These are phyloP conservation scores for Ennomos fuscantarius DNA, from an alignment of 2,888 invertebrate species.

Conservation along the genomic window DNA sequence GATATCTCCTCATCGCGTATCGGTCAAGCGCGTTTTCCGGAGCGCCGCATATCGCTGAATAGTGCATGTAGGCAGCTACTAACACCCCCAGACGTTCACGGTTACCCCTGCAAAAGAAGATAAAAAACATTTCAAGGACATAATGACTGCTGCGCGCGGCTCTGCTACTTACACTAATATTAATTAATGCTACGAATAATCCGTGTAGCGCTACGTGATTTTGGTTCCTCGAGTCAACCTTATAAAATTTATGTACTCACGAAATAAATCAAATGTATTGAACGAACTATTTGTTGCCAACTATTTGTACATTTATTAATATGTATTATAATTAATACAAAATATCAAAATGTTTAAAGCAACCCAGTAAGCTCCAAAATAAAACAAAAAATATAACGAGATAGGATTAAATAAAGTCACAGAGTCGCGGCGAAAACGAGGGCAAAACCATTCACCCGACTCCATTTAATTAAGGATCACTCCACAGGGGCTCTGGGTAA, in stretches of 20 bases:
- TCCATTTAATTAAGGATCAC: conserved; percentile 43
- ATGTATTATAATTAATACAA: too few species aligned
- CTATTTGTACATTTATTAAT: too few species aligned
- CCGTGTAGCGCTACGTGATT: too few species aligned
- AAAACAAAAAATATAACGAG: conserved; percentile 24
- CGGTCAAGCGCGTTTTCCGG: conserved; percentile 94
- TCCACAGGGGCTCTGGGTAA: conserved; percentile 36
- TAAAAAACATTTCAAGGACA: not conserved
- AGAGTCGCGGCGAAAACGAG: conserved; percentile 31
- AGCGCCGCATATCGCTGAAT: conserved; percentile 95
- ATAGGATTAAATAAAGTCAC: conserved; percentile 34
- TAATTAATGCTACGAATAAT: too few species aligned
- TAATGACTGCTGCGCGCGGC: too few species aligned
- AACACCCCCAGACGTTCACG: conserved; percentile 94
- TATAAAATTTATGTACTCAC: too few species aligned
- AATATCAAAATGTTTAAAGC: not conserved
- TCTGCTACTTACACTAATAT: too few species aligned
- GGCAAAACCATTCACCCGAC: conserved; percentile 37
- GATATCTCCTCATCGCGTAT: conserved; percentile 96
- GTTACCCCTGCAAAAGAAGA: conserved; percentile 87
- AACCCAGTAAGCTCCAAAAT: conserved; percentile 8
- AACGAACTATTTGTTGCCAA: too few species aligned
- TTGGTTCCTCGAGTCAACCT: too few species aligned
- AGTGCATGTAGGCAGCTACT: conserved; percentile 97
- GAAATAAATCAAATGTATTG: too few species aligned